Evolutionary conservation across 2,888 invertebrate genomes (phyloP).

Genomic region (Drosophila rubida): DNA sequence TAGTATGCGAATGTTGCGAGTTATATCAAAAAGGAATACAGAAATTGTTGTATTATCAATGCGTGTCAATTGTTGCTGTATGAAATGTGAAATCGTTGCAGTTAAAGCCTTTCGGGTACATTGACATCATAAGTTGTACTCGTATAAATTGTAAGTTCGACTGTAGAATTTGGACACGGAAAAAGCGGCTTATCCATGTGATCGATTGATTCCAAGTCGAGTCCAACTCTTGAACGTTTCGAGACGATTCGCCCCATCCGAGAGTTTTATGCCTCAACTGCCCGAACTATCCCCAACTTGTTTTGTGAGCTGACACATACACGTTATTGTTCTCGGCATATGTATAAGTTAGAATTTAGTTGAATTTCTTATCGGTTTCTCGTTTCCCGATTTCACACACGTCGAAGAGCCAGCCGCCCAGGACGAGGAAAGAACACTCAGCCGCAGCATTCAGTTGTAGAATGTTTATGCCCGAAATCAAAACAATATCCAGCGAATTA

Average conservation of each 20-base stretch:
- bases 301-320: background rate
- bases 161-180: conserved; percentile 5
- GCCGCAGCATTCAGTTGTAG: background rate
- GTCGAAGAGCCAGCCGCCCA: no score
- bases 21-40: background rate
- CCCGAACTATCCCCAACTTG: background rate
- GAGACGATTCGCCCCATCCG: no score
- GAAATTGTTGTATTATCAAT: conserved; percentile 7
- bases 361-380: conserved; percentile 15
- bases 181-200: conserved; percentile 15
- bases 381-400: conserved; percentile 3
- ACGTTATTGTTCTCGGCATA: conserved; percentile 7
- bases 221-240: no score
- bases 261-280: no score
- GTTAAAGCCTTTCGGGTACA: conserved; percentile 15
- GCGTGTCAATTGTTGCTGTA: no score
- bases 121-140: background rate
- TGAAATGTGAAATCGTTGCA: conserved; percentile 24
- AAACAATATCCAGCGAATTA: conserved; percentile 15
- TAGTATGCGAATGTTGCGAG: background rate
- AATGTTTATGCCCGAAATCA: conserved; percentile 7
- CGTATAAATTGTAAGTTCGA: background rate
- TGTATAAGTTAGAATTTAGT: conserved; percentile 22
- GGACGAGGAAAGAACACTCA: no score
- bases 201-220: no score